Base-by-base conservation (phyloP, 2,797 vertebrate species). In the Tenualosa ilisha region DNA sequence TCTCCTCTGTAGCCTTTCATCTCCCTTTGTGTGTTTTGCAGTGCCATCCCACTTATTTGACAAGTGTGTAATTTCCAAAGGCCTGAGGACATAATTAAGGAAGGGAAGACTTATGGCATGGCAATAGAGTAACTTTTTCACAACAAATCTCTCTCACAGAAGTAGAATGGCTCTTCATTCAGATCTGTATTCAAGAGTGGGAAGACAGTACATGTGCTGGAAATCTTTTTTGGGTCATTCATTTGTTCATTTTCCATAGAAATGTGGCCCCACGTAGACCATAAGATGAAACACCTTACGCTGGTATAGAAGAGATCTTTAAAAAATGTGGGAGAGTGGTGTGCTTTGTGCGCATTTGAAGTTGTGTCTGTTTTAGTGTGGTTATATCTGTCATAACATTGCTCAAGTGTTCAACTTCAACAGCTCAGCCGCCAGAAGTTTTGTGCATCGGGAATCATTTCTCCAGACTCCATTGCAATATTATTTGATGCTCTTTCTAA, bases 11-110 rank as follows among this genome's bases (percentile, higher is more conserved):
- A 68, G 59, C 63, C 88, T 91, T 90, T 91, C 85, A 89, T 91
- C 88, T 91, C 61, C 61, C 85, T 86, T 86, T 87, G 81, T 85
- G 81, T 87, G 86, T 89, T 88, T 89, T 85, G 82, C 84, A 82
- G 46, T 84, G 82, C 68, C 86, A 88, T 89, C 87, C 83, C 85
- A 84, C 87, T 90, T 88, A 81, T 88, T 85, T 91, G 88, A 89
- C 89, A 89, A 89, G 85, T 89, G 88, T 91, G 88, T 91, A 84
- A 91, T 90, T 91, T 91, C 88, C 87, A 92, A 90, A 91, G 87
- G 84, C 56, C 86, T 83, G 85, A 88, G 87, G 83, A 86, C 86
- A 87, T 90, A 88, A 88, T 88, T 87, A 87, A 89, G 87, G 37
- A 37, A 88, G 83, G 61, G 81, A 85, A 85, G 85, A 81, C 82